Conservation (phyloP, 1,140 invertebrate species). For the Euwallacea similis region DNA sequence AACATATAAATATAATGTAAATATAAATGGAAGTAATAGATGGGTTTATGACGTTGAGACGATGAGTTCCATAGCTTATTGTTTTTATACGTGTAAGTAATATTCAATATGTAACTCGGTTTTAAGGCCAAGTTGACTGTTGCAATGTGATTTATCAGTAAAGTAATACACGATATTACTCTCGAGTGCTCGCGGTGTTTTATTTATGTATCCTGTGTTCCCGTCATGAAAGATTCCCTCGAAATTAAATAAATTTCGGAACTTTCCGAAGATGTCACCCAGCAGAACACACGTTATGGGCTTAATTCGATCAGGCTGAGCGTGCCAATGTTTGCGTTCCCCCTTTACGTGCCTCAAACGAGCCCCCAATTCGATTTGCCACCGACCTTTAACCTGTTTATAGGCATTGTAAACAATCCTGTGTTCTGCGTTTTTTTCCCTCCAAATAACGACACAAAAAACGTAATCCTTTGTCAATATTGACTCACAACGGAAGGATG, state of each 20-base stretch:
- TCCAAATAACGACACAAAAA: background rate
- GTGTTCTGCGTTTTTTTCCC: background rate
- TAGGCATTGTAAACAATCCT: background rate
- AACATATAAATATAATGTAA: slow-evolving; percentile 1
- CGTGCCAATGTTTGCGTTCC: background rate
- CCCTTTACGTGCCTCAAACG: slow-evolving; percentile 18
- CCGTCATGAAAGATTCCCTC: no score
- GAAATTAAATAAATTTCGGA: background rate
- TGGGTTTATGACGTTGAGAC: background rate
- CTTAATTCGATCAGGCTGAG: slow-evolving; percentile 17
- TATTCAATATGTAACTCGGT: slow-evolving; percentile 2
- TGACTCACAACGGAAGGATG: no score
- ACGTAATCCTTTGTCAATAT: no score
- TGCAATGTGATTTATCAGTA: slow-evolving; percentile 35
- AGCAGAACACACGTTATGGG: slow-evolving; percentile 11
- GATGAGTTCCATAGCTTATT: background rate
- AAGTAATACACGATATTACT: slow-evolving; percentile 13
- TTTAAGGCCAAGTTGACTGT: slow-evolving; percentile 37
- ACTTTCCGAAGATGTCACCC: slow-evolving; percentile 2
- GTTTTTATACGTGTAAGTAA: slow-evolving; percentile 1
- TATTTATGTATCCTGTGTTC: background rate
- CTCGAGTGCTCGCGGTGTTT: background rate
- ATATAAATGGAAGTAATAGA: background rate
- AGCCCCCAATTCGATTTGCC: slow-evolving; percentile 16
- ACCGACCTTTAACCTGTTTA: slow-evolving; percentile 12